Conservation (phyloP, 2,113 vertebrate species). For the Egretta garzetta region DNA sequence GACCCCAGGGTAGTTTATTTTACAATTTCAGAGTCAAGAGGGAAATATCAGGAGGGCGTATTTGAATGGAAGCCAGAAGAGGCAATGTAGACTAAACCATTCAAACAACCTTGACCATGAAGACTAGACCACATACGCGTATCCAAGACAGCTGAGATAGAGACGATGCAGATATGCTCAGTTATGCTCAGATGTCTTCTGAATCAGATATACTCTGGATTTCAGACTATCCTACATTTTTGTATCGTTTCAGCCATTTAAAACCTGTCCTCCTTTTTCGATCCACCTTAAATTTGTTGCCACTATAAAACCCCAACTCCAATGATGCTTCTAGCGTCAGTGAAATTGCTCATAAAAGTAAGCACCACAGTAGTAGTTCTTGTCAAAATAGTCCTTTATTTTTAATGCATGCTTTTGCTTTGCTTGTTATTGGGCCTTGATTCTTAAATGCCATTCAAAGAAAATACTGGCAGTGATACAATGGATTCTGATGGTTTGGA, state of each 20-base stretch:
- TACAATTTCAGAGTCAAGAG: background rate
- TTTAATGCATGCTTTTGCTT: background rate
- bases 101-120: background rate
- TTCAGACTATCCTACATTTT: background rate
- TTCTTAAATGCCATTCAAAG: background rate
- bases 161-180: background rate
- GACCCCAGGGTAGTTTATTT: background rate
- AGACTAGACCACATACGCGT: background rate
- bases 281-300: background rate
- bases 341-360: background rate
- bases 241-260: background rate
- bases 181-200: background rate
- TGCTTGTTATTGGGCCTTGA: background rate
- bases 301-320: background rate
- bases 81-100: background rate
- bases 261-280: background rate
- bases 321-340: background rate
- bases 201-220: background rate
- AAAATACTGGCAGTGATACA: background rate
- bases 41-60: background rate
- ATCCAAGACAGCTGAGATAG: background rate
- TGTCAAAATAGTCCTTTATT: background rate
- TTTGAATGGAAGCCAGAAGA: background rate
- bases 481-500: background rate
- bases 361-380: background rate